A percentile compares a stretch with the other conserved stretches of the same genome.
Evolutionary conservation across 2,888 invertebrate genomes (phyloP).

Genomic region (Blastobasis lacticolella): DNA sequence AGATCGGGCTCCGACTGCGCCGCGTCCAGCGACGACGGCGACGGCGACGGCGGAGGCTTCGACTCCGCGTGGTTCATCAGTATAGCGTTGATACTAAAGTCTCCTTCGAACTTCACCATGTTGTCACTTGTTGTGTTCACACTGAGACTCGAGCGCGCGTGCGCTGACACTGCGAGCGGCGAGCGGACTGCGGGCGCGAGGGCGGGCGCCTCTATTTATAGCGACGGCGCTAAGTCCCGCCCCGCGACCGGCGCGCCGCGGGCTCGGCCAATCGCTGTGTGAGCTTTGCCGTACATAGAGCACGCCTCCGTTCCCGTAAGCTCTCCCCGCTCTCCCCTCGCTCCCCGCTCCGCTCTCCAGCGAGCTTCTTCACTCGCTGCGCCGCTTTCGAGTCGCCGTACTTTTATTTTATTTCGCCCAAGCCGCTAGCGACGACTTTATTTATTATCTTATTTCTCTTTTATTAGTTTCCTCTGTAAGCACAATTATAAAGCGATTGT

Average conservation of each 20-base stretch:
- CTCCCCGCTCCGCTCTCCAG: constrained; percentile 11
- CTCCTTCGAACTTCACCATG: constrained; percentile 77
- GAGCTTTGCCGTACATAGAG: constrained; percentile 60
- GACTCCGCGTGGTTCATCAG: constrained; percentile 74
- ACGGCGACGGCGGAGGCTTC: constrained; percentile 59
- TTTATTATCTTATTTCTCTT: constrained; percentile 31
- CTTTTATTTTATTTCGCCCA: constrained; percentile 18
- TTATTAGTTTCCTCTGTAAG: constrained; percentile 31
- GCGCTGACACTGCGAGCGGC: constrained; percentile 48
- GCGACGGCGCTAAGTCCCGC: constrained; percentile 32
- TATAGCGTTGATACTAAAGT: constrained; percentile 87
- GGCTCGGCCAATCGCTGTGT: constrained; percentile 33
- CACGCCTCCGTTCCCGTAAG: constrained; percentile 37
- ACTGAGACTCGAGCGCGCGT: constrained; percentile 28
- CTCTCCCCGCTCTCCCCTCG: constrained; percentile 21
- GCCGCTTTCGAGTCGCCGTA: constrained; percentile 15
- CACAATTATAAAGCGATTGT: constrained; percentile 40
- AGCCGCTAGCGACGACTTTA: constrained; percentile 23
- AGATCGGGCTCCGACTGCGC: constrained; percentile 56
- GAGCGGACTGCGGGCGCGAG: constrained; percentile 63
- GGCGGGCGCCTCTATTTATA: constrained; percentile 57
- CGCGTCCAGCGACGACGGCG: constrained; percentile 50
- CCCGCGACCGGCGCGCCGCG: constrained; percentile 28
- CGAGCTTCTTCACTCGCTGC: constrained; percentile 10
- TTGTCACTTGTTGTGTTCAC: constrained; percentile 40